phyloP scores from a whole-genome alignment of 2,797 vertebrate species.

The Otus scops region DNA sequence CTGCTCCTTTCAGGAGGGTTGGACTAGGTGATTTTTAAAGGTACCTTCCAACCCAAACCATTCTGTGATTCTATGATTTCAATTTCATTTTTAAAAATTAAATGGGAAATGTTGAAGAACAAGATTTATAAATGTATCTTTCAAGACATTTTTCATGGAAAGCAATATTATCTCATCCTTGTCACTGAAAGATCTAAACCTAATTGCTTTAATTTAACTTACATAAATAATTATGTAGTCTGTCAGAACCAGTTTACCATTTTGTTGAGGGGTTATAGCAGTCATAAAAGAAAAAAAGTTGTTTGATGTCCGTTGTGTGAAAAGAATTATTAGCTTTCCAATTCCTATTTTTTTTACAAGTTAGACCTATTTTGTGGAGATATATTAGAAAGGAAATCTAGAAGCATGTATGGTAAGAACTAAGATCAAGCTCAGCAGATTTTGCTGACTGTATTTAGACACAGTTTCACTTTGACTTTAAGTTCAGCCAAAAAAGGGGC shows the following conservation, averaged over 20 bases:
- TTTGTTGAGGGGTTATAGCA: not conserved
- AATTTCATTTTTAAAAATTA: not conserved
- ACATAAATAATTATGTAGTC: not conserved
- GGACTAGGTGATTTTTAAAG: not conserved
- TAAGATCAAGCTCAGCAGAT: not conserved
- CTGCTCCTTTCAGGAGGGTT: rapidly evolving
- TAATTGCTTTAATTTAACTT: not conserved
- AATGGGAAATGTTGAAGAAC: not conserved
- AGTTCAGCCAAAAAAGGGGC: not conserved
- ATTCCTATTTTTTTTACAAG: not conserved
- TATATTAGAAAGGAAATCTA: not conserved
- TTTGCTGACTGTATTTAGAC: not conserved
- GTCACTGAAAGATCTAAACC: not conserved
- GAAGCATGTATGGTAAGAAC: not conserved
- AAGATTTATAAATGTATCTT: not conserved
- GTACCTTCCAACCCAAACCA: not conserved
- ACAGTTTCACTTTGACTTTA: not conserved
- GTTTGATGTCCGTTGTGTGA: not conserved
- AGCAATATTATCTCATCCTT: not conserved
- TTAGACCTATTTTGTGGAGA: not conserved
- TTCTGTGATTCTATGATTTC: not conserved
- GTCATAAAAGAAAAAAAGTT: not conserved
- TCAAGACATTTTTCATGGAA: not conserved
- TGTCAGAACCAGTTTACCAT: not conserved
- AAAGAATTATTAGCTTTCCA: not conserved